A percentile compares a stretch with the other conserved stretches of the same genome.
Conservation (phyloP, 2,888 invertebrate genomes). For the Meta bourneti region DNA sequence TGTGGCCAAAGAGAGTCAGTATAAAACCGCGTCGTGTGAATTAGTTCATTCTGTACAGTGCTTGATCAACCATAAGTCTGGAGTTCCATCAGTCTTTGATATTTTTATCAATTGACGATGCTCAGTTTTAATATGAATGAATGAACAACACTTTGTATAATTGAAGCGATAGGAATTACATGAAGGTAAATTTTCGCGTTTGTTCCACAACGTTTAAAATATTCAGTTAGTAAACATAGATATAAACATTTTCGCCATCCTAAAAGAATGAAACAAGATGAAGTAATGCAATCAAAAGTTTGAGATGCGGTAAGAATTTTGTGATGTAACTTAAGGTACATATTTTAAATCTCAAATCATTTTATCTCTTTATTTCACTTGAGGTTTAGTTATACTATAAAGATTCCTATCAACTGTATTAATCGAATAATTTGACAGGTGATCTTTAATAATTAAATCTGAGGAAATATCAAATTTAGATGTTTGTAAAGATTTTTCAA, state of each 20-base stretch:
- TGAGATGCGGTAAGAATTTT: background rate
- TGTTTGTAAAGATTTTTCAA: no score
- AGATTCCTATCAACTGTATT: no score
- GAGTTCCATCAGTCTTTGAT: background rate
- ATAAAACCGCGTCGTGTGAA: slow-evolving; percentile 14
- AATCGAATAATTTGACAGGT: no score
- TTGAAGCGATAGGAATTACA: background rate
- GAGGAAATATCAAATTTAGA: no score
- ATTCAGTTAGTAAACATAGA: background rate
- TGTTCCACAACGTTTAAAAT: background rate
- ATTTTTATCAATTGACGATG: background rate
- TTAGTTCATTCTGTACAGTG: background rate
- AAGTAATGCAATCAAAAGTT: background rate
- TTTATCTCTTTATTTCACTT: no score
- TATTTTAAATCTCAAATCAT: no score
- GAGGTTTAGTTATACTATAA: no score
- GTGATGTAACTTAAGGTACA: no score
- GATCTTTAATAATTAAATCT: no score
- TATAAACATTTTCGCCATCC: background rate
- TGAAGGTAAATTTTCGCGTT: background rate
- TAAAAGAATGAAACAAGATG: background rate
- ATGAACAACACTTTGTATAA: background rate
- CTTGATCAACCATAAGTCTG: background rate
- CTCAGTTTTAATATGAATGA: background rate
- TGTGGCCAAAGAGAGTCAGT: slow-evolving; percentile 10